Evolutionary conservation across 2,113 vertebrate species (phyloP), one percentile per base, ranked within the genome.

Genomic region (Laterallus jamaicensis): DNA sequence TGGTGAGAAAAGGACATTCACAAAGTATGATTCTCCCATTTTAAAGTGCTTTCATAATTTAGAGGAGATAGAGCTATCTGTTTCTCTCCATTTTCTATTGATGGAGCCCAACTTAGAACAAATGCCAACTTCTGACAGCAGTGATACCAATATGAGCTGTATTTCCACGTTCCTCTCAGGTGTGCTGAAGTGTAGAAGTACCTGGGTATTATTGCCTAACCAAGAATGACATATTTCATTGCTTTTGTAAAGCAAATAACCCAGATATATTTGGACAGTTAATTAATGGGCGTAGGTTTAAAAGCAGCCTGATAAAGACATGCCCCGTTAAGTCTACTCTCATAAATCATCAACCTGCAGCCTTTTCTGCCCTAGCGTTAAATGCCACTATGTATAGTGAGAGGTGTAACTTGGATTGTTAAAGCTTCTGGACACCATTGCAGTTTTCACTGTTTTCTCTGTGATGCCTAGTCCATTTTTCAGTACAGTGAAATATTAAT

Each of bases 301-400:
- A 74, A 88, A 60, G 50, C 68, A 83, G 12, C 32, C 39, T 77
- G 40, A 29, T 52, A 68, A 77, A 84, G 44, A 54, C 10, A 22
- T 37, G 9, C 10, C 21, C 28, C 0, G 0, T 47, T 74, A 35
- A 68, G 9, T 24, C 15, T 74, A 2, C 16, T 62, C 9, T 50
- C 22, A 15, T 74, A 54, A 83, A 39, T 52, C 4, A 42, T 77
- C 47, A 31, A 77, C 10, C 16, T 81, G 29, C 4, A 62, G 20
- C 26, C 13, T 70, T 75, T 24, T 14, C 26, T 6, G 50, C 12
- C 6, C 9, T 74, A 16, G 39, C 62, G 24, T 62, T 91, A 64
- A 91, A 42, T 56, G 22, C 16, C 12, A 11, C 55, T 81, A 28
- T 69, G 74, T 56, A 18, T 69, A 78, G 18, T 21, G 26, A 66